Evolutionary conservation across 2,797 vertebrate genomes (phyloP), one percentile per base, ranked within the genome.

Genomic region (Hoplostethus atlanticus): DNA sequence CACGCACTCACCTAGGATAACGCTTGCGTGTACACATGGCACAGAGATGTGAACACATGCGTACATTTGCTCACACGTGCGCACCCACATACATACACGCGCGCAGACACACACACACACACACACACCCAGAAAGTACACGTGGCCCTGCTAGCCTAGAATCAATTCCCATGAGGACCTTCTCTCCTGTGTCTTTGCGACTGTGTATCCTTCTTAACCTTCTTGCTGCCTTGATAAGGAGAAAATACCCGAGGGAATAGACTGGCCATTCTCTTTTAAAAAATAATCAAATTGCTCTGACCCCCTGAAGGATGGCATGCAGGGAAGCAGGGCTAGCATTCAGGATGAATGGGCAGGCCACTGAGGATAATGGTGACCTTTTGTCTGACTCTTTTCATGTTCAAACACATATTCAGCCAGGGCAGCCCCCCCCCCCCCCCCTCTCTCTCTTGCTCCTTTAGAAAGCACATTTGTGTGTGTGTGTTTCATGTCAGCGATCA

Each of bases 301-400:
- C 40, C 68, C 78, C 79, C 65, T 30, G 11, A 79, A 79, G 71
- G 80, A 73, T 36, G 51, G 50, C 64, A 57, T 61, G 55, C 2
- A n/a, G 50, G 70, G 56, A 15, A 77, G 72, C 73, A 46, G 62
- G 56, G 59, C 59, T 34, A 73, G 59, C 51, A 71, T 83, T 83
- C 76, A 81, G 79, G 58, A 71, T 73, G 65, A 76, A 77, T 68
- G 68, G 77, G 61, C 70, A 34, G 54, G 66, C 64, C 28, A 34
- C 80, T 64, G 72, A 85, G 72, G 78, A 80, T 63, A 59, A 71
- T 68, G 57, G 40, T 85, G 81, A 90, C 84, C 88, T 91, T 90
- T 90, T 83, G 79, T 89, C 54, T 77, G 83, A 84, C 81, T 83
- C 74, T 88, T 86, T 90, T 89, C 72, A 88, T 85, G 86, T 87